Evolutionary conservation across 2,797 vertebrate genomes (phyloP).

Genomic region (Hephaestus fuliginosus): DNA sequence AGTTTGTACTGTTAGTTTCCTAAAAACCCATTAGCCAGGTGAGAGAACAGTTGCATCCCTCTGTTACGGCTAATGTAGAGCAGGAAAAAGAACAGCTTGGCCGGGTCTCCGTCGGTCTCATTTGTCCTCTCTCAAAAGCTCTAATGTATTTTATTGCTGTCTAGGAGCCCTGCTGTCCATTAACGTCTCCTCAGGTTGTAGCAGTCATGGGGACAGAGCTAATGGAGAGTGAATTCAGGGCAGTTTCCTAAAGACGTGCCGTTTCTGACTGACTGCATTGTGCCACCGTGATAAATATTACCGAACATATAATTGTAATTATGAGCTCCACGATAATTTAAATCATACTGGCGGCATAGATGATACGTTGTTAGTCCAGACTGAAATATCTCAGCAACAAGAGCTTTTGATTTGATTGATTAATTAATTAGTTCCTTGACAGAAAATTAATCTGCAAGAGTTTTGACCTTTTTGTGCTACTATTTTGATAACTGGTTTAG

Average conservation of each 20-base stretch:
- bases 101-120: conserved; percentile 24
- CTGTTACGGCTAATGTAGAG: conserved; percentile 34
- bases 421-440: neutral
- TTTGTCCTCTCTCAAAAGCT: conserved; percentile 47
- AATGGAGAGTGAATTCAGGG: conserved; percentile 42
- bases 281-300: conserved; percentile 19
- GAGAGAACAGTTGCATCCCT: conserved; percentile 15
- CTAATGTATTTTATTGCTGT: conserved; percentile 53
- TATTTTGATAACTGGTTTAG: neutral
- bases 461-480: no score
- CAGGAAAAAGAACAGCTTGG: conserved; percentile 25
- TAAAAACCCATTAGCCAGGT: conserved; percentile 56
- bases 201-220: conserved; percentile 38
- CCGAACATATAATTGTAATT: neutral
- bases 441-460: neutral
- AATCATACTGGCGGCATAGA: no score
- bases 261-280: conserved; percentile 16
- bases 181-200: conserved; percentile 46
- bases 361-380: neutral
- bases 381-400: neutral
- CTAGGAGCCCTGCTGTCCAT: conserved; percentile 46
- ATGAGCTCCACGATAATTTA: neutral
- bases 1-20: conserved; percentile 24
- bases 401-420: neutral
- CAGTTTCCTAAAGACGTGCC: conserved; percentile 14